Evolutionary conservation across 1,140 invertebrate species (phyloP).

Genomic region (Drosophila pruinosa): DNA sequence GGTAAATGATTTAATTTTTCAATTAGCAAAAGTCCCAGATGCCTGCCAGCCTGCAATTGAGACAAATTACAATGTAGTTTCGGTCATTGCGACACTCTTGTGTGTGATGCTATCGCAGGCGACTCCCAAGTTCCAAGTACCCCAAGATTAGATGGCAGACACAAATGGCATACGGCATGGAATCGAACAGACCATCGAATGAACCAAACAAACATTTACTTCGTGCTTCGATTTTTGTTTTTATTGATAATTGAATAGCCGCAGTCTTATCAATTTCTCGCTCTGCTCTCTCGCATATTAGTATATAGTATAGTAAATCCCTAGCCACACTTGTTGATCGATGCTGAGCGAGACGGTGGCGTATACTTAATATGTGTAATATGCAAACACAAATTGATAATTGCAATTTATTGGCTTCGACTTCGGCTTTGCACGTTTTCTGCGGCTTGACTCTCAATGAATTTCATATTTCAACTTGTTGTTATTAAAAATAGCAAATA

Average conservation of each 20-base stretch:
- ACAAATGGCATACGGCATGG: neutral
- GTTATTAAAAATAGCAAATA: constrained; percentile 38
- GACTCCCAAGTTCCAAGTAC: neutral
- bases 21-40: constrained; percentile 66
- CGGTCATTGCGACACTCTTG: constrained; percentile 19
- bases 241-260: constrained; percentile 57
- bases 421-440: constrained; percentile 54
- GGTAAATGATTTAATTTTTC: constrained; percentile 76
- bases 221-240: constrained; percentile 34
- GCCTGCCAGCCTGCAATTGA: constrained; percentile 73
- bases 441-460: constrained; percentile 61
- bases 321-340: constrained; percentile 5
- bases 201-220: constrained; percentile 33
- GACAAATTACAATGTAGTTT: constrained; percentile 49
- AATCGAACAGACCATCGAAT: neutral
- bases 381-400: constrained; percentile 52
- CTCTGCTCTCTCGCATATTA: constrained; percentile 4
- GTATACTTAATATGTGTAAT: constrained; percentile 62
- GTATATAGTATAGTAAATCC: constrained; percentile 8
- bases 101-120: neutral
- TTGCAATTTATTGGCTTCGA: constrained; percentile 56
- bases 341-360: constrained; percentile 9
- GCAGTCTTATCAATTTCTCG: constrained; percentile 56
- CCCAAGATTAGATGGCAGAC: constrained; percentile 30
- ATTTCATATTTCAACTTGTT: constrained; percentile 44